Conservation (phyloP, 2,888 invertebrate species). For the Athalia circularis region DNA sequence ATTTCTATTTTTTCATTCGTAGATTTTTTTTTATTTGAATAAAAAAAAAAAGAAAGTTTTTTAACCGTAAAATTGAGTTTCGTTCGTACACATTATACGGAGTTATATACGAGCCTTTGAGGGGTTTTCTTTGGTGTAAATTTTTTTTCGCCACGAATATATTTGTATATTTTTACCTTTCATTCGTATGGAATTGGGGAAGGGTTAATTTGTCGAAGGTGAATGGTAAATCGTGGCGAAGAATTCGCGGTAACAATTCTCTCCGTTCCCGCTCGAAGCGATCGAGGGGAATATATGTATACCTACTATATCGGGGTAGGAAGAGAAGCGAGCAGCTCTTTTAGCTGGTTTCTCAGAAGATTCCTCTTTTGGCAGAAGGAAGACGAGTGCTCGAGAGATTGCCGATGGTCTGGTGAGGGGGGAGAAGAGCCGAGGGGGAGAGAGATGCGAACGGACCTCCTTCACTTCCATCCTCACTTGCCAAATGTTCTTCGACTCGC, state of each 20-base stretch:
- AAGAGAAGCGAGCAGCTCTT: background rate
- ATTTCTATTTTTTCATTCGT: too few relatives aligned
- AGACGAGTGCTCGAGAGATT: conserved; percentile 6
- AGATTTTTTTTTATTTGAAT: background rate
- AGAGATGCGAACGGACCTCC: background rate
- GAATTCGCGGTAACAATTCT: conserved; percentile 39
- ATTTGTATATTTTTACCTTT: background rate
- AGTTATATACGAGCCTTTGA: too few relatives aligned
- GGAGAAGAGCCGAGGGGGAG: background rate
- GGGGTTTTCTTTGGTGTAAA: too few relatives aligned
- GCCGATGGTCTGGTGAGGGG: background rate
- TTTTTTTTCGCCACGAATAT: background rate
- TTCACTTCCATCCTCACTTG: conserved; percentile 2
- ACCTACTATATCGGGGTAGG: background rate
- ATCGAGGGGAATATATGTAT: background rate
- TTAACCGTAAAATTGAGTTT: too few relatives aligned
- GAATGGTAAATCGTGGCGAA: conserved; percentile 16
- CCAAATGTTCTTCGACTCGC: conserved; percentile 44
- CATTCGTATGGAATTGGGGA: background rate
- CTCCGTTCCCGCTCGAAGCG: conserved; percentile 17
- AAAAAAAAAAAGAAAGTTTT: too few relatives aligned
- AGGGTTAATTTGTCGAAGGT: conserved; percentile 41
- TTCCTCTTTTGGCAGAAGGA: conserved; percentile 39
- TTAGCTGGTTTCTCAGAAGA: conserved; percentile 34
- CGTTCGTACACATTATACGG: too few relatives aligned